Conservation (phyloP, 1,140 invertebrate genomes). For the Drosophila guanche region DNA sequence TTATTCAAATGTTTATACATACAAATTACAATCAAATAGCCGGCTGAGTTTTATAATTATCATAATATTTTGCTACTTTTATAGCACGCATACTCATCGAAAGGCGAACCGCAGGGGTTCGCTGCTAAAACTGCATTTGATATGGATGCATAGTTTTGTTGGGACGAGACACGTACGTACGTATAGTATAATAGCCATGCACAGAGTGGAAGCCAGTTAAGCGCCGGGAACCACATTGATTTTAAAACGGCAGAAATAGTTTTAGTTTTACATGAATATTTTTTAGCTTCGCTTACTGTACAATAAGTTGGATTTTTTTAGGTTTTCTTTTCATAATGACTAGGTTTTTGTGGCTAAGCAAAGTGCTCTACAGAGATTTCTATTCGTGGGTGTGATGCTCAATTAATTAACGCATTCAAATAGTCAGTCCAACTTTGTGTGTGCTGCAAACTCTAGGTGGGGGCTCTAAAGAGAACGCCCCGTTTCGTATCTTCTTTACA, state of each 20-base stretch:
- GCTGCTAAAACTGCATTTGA: constrained; percentile 39
- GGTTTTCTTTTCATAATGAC: constrained; percentile 56
- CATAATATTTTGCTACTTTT: constrained; percentile 46
- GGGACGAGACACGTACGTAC: constrained; percentile 16
- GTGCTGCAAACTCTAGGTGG: constrained; percentile 3
- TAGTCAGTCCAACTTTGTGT: constrained; percentile 65
- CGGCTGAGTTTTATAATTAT: constrained; percentile 48
- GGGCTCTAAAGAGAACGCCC: constrained; percentile 3
- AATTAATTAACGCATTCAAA: constrained; percentile 51
- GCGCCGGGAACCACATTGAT: constrained; percentile 28
- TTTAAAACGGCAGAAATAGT: constrained; percentile 9
- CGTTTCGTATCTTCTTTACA: constrained; percentile 8
- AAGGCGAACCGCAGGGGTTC: constrained; percentile 17
- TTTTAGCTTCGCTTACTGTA: constrained; percentile 61
- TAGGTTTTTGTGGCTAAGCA: constrained; percentile 60
- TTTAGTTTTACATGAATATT: constrained; percentile 6
- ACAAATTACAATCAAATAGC: constrained; percentile 78
- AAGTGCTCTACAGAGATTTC: constrained; percentile 52
- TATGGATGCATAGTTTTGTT: constrained; percentile 52
- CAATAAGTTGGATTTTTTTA: constrained; percentile 38
- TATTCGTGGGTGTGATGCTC: constrained; percentile 46
- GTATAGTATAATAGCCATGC: constrained; percentile 23
- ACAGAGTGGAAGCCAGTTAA: constrained; percentile 45
- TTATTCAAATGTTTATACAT: constrained; percentile 75
- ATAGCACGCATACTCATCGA: constrained; percentile 45